Percentiles rank a stretch among this genome's conserved stretches.
Conservation (phyloP, 1,140 invertebrate genomes). For the Zaprionus tsacasi region DNA sequence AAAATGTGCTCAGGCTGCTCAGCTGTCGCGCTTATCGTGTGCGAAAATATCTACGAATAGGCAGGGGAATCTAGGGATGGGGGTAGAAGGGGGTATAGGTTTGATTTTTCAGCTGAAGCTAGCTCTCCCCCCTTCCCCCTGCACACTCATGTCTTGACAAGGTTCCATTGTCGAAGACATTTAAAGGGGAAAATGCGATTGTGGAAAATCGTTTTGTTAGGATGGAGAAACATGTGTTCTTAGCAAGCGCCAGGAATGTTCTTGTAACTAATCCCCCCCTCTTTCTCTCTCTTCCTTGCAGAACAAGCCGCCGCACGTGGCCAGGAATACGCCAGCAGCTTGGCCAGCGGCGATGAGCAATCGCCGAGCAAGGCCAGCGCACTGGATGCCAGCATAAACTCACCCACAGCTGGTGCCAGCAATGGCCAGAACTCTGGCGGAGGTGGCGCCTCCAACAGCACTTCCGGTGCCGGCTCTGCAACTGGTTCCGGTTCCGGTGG, state of each 20-base stretch:
- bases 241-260: constrained; percentile 59
- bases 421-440: constrained; percentile 37
- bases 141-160: constrained; percentile 58
- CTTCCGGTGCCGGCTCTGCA: constrained; percentile 7
- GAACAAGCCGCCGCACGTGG: constrained; percentile 77
- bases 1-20: constrained; percentile 54
- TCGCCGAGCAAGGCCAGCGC: constrained; percentile 65
- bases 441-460: constrained; percentile 3
- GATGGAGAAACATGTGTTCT: constrained; percentile 55
- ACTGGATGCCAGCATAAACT: background rate
- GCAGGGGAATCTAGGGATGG: background rate
- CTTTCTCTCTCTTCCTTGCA: constrained; percentile 27
- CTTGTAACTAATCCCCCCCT: constrained; percentile 11
- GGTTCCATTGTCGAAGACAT: constrained; percentile 56
- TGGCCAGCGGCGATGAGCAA: constrained; percentile 75
- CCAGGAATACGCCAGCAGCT: constrained; percentile 71
- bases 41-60: constrained; percentile 61
- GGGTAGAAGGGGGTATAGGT: background rate
- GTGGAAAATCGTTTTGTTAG: too few species aligned
- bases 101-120: constrained; percentile 25
- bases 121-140: constrained; percentile 21
- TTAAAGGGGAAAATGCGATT: constrained; percentile 66
- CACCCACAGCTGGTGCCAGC: constrained; percentile 25
- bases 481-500: background rate
- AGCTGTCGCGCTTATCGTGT: constrained; percentile 76